These are phyloP conservation scores for Penaeus indicus DNA, from an alignment of 1,140 invertebrate genomes.

Conservation along the genomic window DNA sequence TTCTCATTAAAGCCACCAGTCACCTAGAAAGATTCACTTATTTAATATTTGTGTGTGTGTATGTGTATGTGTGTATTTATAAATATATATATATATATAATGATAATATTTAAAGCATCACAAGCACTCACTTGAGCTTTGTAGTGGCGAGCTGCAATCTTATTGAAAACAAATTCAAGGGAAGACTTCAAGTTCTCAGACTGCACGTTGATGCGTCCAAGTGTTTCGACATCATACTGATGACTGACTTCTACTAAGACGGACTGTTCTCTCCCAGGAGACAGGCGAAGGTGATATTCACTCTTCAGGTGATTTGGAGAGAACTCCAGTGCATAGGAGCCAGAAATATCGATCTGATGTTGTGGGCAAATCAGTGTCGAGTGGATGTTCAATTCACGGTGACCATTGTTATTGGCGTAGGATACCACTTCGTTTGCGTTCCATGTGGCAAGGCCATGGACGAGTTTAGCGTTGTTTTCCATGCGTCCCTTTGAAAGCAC, in stretches of 20 bases:
- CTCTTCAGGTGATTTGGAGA: not conserved
- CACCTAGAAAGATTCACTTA: not conserved
- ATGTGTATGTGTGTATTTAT: no score
- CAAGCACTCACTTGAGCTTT: not conserved
- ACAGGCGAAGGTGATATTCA: not conserved
- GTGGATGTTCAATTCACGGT: not conserved
- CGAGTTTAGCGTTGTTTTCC: not conserved
- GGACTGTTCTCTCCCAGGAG: not conserved
- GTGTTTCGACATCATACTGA: not conserved
- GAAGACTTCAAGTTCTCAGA: not conserved
- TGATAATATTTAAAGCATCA: no score
- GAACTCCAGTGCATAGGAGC: not conserved
- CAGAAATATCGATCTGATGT: not conserved
- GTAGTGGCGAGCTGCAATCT: conserved; percentile 20
- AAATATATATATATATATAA: no score
- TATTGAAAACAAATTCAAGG: not conserved
- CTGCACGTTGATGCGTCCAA: not conserved
- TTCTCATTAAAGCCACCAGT: not conserved
- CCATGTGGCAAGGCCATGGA: not conserved
- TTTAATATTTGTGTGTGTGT: not conserved
- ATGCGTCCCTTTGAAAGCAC: not conserved
- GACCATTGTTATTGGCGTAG: not conserved
- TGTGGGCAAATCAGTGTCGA: not conserved
- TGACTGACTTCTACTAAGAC: not conserved
- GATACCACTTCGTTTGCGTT: not conserved